Evolutionary conservation across 2,888 invertebrate species (phyloP), one percentile per base, ranked within the genome.

Genomic region (Ecdyonurus torrentis): DNA sequence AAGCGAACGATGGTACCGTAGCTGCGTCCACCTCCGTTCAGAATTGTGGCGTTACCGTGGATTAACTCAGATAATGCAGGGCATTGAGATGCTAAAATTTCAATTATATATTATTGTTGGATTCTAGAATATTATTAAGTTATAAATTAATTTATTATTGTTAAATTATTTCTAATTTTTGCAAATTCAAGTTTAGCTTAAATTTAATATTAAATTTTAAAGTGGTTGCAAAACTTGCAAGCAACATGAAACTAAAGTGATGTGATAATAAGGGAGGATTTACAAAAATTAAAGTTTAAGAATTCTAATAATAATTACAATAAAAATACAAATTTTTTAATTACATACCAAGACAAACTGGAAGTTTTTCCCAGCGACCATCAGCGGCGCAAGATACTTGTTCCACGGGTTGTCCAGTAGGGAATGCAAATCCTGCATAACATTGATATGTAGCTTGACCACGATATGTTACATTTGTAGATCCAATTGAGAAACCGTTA

Each of bases 391-490:
- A 95, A 5, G 91, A 88, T 68, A 94, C 91, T 72, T 85, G 86
- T 76, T 94, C 94, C 64, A 90, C 89, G 0, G 91, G 90, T 69
- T 86, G 81, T 61, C 89, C 88, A 61, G 91, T 89, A 2, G 92
- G 86, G 72, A 97, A 96, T 61, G 91, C 91, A 72, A 95, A 95
- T 58, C 94, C 96, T 62, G 95, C 94, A 73, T 97, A 96, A 73
- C 96, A 97, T 72, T 95, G 94, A 74, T 96, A 97, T 74, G 91
- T 93, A 63, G 95, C 95, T 67, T 91, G 81, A 50, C 95, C 96
- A 66, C 86, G 83, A 72, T 91, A 97, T 1, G 95, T 96, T 5
- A 97, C 96, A 74, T 96, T 96, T 2, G 93, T 89, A 0, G 96
- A 93, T 60, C 91, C 92, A 72, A 93, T 93, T 1, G 95, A 95